A percentile compares a stretch with the other conserved stretches of the same genome.
Conservation (phyloP, 2,797 vertebrate genomes). For the Helicolenus hilgendorfi region DNA sequence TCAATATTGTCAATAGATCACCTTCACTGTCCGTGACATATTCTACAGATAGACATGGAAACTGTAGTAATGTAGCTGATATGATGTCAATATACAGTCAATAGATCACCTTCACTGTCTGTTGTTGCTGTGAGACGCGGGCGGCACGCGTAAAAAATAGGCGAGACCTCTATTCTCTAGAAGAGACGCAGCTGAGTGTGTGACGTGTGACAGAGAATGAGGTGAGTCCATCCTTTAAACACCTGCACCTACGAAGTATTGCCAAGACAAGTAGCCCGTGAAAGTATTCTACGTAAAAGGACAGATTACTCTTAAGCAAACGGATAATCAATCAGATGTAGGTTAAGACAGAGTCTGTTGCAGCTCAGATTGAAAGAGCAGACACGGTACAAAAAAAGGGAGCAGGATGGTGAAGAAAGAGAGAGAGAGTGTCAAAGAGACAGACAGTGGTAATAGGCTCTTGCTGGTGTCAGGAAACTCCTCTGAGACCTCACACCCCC, state of each 20-base stretch:
- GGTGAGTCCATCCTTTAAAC: background rate
- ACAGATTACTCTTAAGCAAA: background rate
- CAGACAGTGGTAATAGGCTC: constrained; percentile 51
- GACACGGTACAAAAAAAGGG: background rate
- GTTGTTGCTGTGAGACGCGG: too few species aligned
- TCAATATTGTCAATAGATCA: too few species aligned
- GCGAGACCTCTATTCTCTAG: too few species aligned
- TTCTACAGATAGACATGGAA: too few species aligned
- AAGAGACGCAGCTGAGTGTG: background rate
- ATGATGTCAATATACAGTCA: too few species aligned
- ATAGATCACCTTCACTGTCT: too few species aligned
- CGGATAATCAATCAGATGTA: background rate
- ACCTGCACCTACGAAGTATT: background rate
- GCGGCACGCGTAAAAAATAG: too few species aligned
- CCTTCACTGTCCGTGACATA: too few species aligned
- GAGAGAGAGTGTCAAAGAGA: constrained; percentile 32
- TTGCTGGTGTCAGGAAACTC: constrained; percentile 57
- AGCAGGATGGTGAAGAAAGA: background rate
- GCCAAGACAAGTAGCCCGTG: background rate
- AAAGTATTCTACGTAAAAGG: background rate
- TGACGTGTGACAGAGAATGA: background rate
- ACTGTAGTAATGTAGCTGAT: too few species aligned
- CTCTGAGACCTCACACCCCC: constrained; percentile 58
- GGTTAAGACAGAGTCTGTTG: background rate
- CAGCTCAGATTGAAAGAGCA: background rate